Evolutionary conservation across 2,797 vertebrate genomes (phyloP).

Genomic region (Crocodylus rhombifer): DNA sequence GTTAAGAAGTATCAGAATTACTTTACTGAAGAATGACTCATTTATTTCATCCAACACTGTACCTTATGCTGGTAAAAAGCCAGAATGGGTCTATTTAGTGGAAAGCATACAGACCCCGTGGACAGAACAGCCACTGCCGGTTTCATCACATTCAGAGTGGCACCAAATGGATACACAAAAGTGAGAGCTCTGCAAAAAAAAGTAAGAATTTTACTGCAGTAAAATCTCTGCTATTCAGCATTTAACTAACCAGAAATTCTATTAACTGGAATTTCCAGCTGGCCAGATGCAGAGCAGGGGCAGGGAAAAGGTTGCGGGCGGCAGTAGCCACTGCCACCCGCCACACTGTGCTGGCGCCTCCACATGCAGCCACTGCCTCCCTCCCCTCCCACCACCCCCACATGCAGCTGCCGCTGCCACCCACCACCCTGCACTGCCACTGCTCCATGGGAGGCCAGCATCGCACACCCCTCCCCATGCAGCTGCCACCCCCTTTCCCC

Average conservation of each 20-base stretch:
- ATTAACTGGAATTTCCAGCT: too few species aligned
- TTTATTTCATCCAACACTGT: neutral
- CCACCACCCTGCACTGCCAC: neutral
- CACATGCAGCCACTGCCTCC: too few species aligned
- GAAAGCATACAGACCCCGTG: conserved; percentile 95
- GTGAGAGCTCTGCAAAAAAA: conserved; percentile 88
- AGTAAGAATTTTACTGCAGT: neutral
- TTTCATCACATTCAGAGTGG: conserved; percentile 94
- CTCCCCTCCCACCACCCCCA: too few species aligned
- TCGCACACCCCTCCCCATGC: too few species aligned
- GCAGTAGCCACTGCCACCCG: too few species aligned
- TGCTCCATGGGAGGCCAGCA: too few species aligned
- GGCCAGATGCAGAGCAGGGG: too few species aligned
- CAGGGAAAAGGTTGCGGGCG: too few species aligned
- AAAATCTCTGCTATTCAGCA: neutral
- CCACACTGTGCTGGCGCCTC: neutral
- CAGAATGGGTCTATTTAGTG: conserved; percentile 93
- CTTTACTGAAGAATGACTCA: neutral
- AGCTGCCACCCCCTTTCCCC: too few species aligned
- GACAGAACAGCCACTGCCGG: conserved; percentile 93
- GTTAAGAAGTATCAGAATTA: too few species aligned
- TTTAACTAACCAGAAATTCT: neutral
- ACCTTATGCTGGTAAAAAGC: conserved; percentile 94
- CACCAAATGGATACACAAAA: conserved; percentile 95
- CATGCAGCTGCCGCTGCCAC: too few species aligned